Percentiles rank a stretch among this genome's conserved stretches.
Conservation (phyloP, 2,797 vertebrate species). For the Erpetoichthys calabaricus region DNA sequence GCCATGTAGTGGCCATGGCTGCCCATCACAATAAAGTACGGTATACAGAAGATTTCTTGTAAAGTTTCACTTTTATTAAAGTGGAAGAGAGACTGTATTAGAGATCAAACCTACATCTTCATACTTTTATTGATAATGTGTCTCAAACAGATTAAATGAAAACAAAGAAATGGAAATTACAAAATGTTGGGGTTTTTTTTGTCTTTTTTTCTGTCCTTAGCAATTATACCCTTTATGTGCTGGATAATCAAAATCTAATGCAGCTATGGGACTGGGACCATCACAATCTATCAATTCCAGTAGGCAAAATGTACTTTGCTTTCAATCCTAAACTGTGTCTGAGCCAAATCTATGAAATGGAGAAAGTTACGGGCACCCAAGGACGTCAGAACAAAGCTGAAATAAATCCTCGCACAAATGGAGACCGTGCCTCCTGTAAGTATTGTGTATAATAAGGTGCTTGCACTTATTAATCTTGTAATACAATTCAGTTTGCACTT, state of each 20-base stretch:
- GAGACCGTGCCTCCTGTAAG: constrained; percentile 56
- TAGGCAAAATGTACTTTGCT: constrained; percentile 55
- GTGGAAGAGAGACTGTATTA: no score
- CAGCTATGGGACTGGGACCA: constrained; percentile 53
- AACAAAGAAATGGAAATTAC: no score
- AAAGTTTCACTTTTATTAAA: no score
- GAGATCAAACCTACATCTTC: no score
- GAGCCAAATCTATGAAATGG: constrained; percentile 51
- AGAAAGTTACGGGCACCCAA: constrained; percentile 51
- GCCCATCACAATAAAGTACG: no score
- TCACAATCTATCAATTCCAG: constrained; percentile 40
- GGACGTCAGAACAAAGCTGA: constrained; percentile 59
- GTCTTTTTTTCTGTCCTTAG: constrained; percentile 16
- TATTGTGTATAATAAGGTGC: background rate
- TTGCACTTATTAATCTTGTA: no score
- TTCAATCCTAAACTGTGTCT: constrained; percentile 62
- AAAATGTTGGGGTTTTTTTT: background rate
- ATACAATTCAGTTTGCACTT: no score
- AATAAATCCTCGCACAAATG: constrained; percentile 60
- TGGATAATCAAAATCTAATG: constrained; percentile 62
- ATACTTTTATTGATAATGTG: no score
- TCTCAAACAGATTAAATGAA: no score
- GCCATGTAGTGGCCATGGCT: no score
- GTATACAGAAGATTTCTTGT: no score
- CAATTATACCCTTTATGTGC: constrained; percentile 56